Percentiles rank a stretch among this genome's conserved stretches.
Evolutionary conservation across 1,140 invertebrate genomes (phyloP).

Genomic region (Drosophila sp.): DNA sequence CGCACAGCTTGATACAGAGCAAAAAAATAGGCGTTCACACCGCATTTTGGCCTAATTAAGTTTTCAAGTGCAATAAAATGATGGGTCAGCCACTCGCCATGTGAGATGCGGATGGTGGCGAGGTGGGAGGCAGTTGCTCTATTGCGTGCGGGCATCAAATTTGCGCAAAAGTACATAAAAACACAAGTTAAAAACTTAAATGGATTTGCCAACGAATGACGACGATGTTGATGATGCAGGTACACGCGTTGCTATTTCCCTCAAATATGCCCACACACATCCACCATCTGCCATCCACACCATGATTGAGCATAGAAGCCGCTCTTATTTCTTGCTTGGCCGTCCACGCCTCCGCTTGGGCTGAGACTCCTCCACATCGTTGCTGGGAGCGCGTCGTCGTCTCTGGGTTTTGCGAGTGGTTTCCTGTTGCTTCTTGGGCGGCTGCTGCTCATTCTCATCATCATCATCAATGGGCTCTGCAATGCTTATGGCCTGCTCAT

Average conservation of each 20-base stretch:
- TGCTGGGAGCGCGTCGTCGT: slow-evolving; percentile 38
- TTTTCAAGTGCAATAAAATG: slow-evolving; percentile 84
- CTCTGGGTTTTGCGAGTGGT: slow-evolving; percentile 32
- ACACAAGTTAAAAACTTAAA: slow-evolving; percentile 82
- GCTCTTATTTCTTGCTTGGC: slow-evolving; percentile 48
- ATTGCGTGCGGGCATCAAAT: slow-evolving; percentile 78
- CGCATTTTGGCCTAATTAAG: slow-evolving; percentile 83
- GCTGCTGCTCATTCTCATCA: slow-evolving; percentile 3
- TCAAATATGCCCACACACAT: slow-evolving; percentile 7
- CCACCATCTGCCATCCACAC: slow-evolving; percentile 19
- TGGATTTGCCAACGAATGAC: slow-evolving; percentile 60
- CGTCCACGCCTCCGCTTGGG: slow-evolving; percentile 55
- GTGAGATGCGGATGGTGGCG: slow-evolving; percentile 4
- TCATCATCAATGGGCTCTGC: slow-evolving; percentile 12
- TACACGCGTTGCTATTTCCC: slow-evolving; percentile 27
- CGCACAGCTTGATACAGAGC: slow-evolving; percentile 62
- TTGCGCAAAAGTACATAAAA: slow-evolving; percentile 74
- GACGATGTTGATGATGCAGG: slow-evolving; percentile 46
- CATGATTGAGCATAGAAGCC: slow-evolving; percentile 11
- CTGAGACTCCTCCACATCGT: slow-evolving; percentile 37
- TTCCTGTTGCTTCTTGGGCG: slow-evolving; percentile 31
- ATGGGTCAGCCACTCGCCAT: slow-evolving; percentile 51
- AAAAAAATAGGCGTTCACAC: slow-evolving; percentile 75
- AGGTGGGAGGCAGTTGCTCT: slow-evolving; percentile 28
- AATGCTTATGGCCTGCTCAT: slow-evolving; percentile 5